Evolutionary conservation across 1,140 invertebrate species (phyloP).

Genomic region (Ceratina australensis): DNA sequence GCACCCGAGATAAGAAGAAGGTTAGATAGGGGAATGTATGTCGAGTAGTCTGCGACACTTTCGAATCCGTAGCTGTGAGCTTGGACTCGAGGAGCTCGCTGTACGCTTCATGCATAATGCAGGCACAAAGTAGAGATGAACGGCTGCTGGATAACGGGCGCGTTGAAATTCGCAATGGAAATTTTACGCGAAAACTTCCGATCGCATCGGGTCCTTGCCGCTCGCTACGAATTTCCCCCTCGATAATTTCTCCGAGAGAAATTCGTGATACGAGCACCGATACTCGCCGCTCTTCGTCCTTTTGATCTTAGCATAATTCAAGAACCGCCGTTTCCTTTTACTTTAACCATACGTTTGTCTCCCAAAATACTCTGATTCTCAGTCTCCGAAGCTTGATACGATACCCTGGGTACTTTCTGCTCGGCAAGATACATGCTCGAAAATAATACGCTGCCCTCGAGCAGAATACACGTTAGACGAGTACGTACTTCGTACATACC

Average conservation of each 20-base stretch:
- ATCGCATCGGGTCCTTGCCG: background rate
- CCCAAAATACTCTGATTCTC: too few relatives aligned
- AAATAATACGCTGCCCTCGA: background rate
- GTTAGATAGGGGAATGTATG: conserved; percentile 46
- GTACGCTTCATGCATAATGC: conserved; percentile 43
- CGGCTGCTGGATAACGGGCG: conserved; percentile 26
- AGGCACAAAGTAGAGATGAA: conserved; percentile 47
- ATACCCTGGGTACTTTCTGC: too few relatives aligned
- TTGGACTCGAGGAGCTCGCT: conserved; percentile 19
- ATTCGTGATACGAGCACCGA: background rate
- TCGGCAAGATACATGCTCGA: too few relatives aligned
- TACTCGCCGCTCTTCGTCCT: background rate
- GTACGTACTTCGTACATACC: background rate
- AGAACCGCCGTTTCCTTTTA: too few relatives aligned
- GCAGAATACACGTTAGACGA: conserved; percentile 26
- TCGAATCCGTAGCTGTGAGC: conserved; percentile 45
- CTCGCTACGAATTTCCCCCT: conserved; percentile 4
- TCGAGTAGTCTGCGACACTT: conserved; percentile 54
- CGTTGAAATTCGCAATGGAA: conserved; percentile 40
- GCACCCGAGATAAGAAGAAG: conserved; percentile 28
- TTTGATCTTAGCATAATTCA: too few relatives aligned
- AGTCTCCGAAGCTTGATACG: too few relatives aligned
- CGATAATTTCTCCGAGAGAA: conserved; percentile 19
- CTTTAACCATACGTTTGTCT: too few relatives aligned
- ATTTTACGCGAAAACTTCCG: conserved; percentile 27